Percentiles rank a stretch among this genome's conserved stretches.
Conservation (phyloP, 2,113 vertebrate species). For the Neogale vison region DNA sequence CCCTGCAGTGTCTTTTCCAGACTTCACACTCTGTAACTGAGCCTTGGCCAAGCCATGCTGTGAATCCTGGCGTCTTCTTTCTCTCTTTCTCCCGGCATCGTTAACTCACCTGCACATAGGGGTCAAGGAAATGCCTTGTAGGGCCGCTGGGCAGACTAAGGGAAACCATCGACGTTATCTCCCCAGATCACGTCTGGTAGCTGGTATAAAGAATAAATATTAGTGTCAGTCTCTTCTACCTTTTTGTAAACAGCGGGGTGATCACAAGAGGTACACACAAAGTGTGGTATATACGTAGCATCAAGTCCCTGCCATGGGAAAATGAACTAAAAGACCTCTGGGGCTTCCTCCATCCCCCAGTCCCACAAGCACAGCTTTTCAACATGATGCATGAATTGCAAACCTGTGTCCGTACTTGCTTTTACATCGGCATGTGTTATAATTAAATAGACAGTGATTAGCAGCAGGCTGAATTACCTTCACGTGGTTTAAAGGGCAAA, state of each 20-base stretch:
- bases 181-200: not conserved
- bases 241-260: not conserved
- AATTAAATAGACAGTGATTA: conserved; percentile 56
- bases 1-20: not conserved
- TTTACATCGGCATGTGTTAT: conserved; percentile 16
- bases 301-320: not conserved
- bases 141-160: not conserved
- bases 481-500: conserved; percentile 17
- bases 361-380: not conserved
- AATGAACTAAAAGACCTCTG: not conserved
- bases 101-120: not conserved
- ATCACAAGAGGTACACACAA: not conserved
- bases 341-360: not conserved
- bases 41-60: not conserved
- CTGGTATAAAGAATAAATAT: not conserved
- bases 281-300: rapidly evolving
- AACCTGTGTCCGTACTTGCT: conserved; percentile 14
- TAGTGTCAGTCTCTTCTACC: not conserved
- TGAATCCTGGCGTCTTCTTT: not conserved
- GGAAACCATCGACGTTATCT: not conserved
- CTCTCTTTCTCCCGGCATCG: not conserved
- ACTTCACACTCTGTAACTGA: not conserved
- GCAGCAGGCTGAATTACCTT: conserved; percentile 50
- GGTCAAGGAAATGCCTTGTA: not conserved
- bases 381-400: conserved; percentile 50